phyloP scores from a whole-genome alignment of 2,888 invertebrate species.

The Agrochola lota region DNA sequence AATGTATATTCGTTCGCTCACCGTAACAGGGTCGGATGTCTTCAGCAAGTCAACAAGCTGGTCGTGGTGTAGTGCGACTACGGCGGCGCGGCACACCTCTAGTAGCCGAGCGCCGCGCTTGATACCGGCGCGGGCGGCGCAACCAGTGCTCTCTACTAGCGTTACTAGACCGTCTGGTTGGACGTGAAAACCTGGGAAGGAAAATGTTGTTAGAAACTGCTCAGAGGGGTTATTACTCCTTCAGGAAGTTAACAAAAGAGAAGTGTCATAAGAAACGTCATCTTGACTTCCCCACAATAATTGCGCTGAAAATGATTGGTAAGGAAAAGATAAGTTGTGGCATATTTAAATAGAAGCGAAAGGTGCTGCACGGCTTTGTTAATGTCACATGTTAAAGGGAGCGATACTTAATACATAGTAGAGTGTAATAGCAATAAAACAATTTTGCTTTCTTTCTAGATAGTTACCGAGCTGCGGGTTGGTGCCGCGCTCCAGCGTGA shows the following conservation, averaged over 20 bases:
- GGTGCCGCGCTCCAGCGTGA: conserved; percentile 94
- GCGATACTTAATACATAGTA: neutral
- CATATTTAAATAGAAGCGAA: no score
- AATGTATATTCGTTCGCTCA: conserved; percentile 73
- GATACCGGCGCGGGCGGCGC: conserved; percentile 95
- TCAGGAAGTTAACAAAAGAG: neutral
- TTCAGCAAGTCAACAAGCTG: conserved; percentile 98
- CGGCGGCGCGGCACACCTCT: conserved; percentile 97
- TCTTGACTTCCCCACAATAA: neutral
- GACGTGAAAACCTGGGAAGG: conserved; percentile 94
- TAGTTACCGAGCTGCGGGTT: conserved; percentile 93
- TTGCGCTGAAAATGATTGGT: neutral
- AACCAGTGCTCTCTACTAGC: conserved; percentile 93
- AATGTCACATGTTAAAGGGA: no score
- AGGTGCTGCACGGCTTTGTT: neutral
- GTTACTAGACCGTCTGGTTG: conserved; percentile 98
- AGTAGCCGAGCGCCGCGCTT: conserved; percentile 97
- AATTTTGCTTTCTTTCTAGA: neutral
- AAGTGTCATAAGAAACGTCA: neutral
- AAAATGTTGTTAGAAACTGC: neutral
- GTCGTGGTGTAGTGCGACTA: conserved; percentile 96
- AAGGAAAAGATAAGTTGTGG: neutral
- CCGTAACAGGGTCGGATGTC: conserved; percentile 96
- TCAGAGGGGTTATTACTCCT: neutral
- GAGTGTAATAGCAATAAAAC: neutral